A percentile compares a stretch with the other conserved stretches of the same genome.
These are phyloP conservation scores for Blastobasis lacticolella DNA, from an alignment of 2,888 invertebrate species.

Conservation along the genomic window DNA sequence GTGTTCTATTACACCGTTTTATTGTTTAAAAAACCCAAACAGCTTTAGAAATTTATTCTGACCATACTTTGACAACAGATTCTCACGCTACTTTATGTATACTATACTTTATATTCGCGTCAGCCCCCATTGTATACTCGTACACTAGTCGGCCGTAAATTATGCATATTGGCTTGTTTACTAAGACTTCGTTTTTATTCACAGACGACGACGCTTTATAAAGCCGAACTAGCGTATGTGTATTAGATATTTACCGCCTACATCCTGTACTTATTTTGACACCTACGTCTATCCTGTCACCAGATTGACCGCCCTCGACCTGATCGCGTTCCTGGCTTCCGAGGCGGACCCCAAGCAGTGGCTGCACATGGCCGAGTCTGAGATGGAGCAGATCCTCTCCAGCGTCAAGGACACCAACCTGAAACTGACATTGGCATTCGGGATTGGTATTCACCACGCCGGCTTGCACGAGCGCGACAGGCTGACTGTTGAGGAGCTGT, in stretches of 20 bases:
- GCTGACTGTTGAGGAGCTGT: conserved; percentile 92
- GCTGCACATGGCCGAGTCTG: conserved; percentile 88
- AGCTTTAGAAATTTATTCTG: no score
- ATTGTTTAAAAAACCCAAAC: no score
- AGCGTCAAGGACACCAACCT: conserved; percentile 90
- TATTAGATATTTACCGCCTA: not conserved
- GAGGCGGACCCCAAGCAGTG: conserved; percentile 97
- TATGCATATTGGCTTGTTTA: no score
- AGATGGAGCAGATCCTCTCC: conserved; percentile 86
- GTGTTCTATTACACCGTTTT: no score
- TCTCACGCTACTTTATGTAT: no score
- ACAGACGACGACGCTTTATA: no score
- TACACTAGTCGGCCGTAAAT: no score
- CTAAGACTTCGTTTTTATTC: no score
- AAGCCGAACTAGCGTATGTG: not conserved
- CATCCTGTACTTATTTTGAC: not conserved
- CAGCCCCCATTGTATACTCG: no score
- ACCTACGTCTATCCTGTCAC: conserved; percentile 2
- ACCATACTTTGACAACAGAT: no score
- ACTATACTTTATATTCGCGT: no score
- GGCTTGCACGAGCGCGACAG: conserved; percentile 95
- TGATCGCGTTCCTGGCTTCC: conserved; percentile 91
- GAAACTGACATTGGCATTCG: conserved; percentile 94
- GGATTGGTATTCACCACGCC: conserved; percentile 99
- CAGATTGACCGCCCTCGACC: conserved; percentile 94